phyloP scores from a whole-genome alignment of 2,113 vertebrate species.

The Toxotes chatareus region DNA sequence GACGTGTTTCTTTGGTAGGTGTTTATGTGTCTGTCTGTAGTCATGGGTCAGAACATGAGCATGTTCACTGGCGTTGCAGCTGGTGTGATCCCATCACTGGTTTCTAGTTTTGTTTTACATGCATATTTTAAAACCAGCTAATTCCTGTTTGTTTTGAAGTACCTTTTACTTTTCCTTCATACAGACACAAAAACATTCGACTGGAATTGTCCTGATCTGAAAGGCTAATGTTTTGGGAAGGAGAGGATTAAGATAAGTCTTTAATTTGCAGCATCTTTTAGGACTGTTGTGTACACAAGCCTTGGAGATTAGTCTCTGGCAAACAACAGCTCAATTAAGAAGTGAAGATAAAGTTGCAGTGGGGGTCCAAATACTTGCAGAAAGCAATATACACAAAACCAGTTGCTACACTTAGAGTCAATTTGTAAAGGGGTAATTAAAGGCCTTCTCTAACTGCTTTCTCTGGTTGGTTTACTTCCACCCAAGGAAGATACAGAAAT shows the following conservation, averaged over 20 bases:
- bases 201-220: constrained; percentile 63
- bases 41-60: too few species aligned
- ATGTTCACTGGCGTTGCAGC: too few species aligned
- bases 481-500: constrained; percentile 25
- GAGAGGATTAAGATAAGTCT: constrained; percentile 79
- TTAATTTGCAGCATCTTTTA: constrained; percentile 75
- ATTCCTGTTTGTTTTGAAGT: constrained; percentile 45
- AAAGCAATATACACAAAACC: constrained; percentile 62
- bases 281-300: constrained; percentile 73
- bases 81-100: too few species aligned
- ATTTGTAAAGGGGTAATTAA: constrained; percentile 61
- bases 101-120: constrained; percentile 31
- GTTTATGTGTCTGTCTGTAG: too few species aligned
- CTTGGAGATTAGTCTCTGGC: constrained; percentile 67
- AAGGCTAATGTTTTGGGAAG: constrained; percentile 69
- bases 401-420: constrained; percentile 50
- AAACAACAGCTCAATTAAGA: constrained; percentile 75
- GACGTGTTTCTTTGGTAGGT: too few species aligned
- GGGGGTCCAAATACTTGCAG: constrained; percentile 42
- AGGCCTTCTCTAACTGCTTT: constrained; percentile 30
- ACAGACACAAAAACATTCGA: constrained; percentile 39
- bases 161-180: constrained; percentile 16
- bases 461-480: constrained; percentile 39
- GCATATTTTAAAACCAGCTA: constrained; percentile 35
- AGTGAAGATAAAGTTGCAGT: constrained; percentile 66